phyloP scores from a whole-genome alignment of 1,140 invertebrate genomes.

The Adoxophyes honmai region DNA sequence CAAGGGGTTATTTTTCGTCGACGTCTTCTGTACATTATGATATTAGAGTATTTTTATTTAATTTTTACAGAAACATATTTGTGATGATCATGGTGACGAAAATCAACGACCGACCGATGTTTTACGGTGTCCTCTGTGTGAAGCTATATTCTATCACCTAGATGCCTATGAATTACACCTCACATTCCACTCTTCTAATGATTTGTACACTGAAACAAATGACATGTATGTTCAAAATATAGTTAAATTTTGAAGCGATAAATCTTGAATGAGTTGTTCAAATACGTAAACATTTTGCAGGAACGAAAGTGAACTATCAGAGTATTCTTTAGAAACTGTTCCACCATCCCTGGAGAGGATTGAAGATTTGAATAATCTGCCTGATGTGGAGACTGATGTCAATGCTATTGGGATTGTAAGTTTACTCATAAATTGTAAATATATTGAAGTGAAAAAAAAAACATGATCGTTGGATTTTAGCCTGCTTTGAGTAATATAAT shows the following conservation, averaged over 20 bases:
- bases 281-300: constrained; percentile 34
- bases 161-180: constrained; percentile 82
- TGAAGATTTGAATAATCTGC: constrained; percentile 30
- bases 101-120: constrained; percentile 78
- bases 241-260: not conserved
- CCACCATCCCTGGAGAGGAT: constrained; percentile 58
- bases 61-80: constrained; percentile 78
- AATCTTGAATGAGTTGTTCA: not conserved
- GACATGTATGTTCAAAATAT: constrained; percentile 70
- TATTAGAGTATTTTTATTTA: too few relatives aligned
- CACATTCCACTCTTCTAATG: constrained; percentile 80
- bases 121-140: constrained; percentile 81
- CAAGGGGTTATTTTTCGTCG: too few relatives aligned
- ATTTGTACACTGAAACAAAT: constrained; percentile 81
- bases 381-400: constrained; percentile 27
- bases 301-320: constrained; percentile 34
- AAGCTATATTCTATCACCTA: constrained; percentile 82
- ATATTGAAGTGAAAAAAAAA: not conserved
- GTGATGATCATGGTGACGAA: constrained; percentile 78
- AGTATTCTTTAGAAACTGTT: constrained; percentile 63
- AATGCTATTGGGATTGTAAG: constrained; percentile 49
- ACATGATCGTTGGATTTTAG: constrained; percentile 16
- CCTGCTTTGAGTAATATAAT: too few relatives aligned
- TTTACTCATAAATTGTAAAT: constrained; percentile 16
- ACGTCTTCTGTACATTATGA: too few relatives aligned